phyloP scores from a whole-genome alignment of 2,888 invertebrate species.

The Kuschelorhynchus macadamiae region DNA sequence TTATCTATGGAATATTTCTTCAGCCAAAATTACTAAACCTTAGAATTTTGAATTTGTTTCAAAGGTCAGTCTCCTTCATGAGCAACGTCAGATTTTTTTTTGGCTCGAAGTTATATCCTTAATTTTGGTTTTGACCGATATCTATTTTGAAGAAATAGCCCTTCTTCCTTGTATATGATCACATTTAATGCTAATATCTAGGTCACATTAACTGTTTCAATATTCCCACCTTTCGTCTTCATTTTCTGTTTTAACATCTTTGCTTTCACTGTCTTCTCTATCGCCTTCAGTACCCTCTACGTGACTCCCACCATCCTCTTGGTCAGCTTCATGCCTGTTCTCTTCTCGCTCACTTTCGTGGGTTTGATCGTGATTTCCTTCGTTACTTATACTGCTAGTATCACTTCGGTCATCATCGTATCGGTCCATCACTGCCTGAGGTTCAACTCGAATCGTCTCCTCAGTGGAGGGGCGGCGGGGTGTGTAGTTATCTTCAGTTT shows the following conservation, averaged over 20 bases:
- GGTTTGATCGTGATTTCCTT: conserved; percentile 55
- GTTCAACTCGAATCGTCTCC: conserved; percentile 83
- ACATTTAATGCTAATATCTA: too few species aligned
- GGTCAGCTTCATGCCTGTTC: conserved; percentile 17
- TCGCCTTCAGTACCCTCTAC: conserved; percentile 58
- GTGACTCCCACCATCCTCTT: conserved; percentile 52
- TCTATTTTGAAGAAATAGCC: background rate
- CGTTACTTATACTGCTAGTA: conserved; percentile 67
- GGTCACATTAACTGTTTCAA: conserved; percentile 51
- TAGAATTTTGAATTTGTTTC: too few species aligned
- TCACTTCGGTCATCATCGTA: conserved; percentile 73
- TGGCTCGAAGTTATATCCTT: background rate
- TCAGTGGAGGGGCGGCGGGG: conserved; percentile 73
- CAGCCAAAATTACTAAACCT: too few species aligned
- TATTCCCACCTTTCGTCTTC: conserved; percentile 79
- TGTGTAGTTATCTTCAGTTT: conserved; percentile 83
- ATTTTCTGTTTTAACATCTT: conserved; percentile 74
- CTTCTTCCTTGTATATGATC: too few species aligned
- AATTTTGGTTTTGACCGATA: conserved; percentile 1
- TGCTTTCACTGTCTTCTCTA: conserved; percentile 64
- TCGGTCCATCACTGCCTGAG: conserved; percentile 79
- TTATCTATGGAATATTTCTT: conserved; percentile 11
- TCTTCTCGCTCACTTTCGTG: conserved; percentile 52
- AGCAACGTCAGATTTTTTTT: too few species aligned
- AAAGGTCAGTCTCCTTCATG: too few species aligned